These are phyloP conservation scores for Podarcis cretensis DNA, from an alignment of 2,113 vertebrate species.

Conservation along the genomic window DNA sequence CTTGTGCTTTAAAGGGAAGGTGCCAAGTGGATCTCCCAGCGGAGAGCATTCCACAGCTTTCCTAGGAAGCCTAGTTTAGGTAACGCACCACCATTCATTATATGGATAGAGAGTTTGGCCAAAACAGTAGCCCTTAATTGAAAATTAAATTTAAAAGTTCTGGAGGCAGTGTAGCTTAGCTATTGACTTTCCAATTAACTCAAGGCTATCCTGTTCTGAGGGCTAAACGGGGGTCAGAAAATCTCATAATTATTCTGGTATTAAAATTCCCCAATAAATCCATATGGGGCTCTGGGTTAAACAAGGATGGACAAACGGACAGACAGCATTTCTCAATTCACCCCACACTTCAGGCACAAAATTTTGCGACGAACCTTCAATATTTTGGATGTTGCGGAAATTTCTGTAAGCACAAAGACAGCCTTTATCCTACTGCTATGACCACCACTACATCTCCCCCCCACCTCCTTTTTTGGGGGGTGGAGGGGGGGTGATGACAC, in stretches of 20 bases:
- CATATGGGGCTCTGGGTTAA: background rate
- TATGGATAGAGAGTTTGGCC: background rate
- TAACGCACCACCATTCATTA: background rate
- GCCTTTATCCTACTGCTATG: background rate
- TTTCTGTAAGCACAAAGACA: background rate
- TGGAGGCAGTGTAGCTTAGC: background rate
- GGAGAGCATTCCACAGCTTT: no score
- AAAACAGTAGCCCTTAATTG: background rate
- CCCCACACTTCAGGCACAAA: background rate
- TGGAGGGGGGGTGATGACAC: no score
- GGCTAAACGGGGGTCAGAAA: background rate
- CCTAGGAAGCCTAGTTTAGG: background rate
- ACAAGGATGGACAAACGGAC: background rate
- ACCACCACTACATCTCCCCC: background rate
- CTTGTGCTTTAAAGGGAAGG: no score
- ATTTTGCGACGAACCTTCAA: background rate
- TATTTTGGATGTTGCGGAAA: background rate
- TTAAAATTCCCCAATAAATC: background rate
- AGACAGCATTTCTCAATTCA: background rate
- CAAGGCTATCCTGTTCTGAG: background rate
- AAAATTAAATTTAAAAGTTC: background rate
- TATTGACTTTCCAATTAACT: background rate
- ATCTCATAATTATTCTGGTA: background rate
- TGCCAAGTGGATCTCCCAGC: no score
- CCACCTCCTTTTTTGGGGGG: background rate